Evolutionary conservation across 1,140 invertebrate genomes (phyloP).

Genomic region (Penaeus vannamei): DNA sequence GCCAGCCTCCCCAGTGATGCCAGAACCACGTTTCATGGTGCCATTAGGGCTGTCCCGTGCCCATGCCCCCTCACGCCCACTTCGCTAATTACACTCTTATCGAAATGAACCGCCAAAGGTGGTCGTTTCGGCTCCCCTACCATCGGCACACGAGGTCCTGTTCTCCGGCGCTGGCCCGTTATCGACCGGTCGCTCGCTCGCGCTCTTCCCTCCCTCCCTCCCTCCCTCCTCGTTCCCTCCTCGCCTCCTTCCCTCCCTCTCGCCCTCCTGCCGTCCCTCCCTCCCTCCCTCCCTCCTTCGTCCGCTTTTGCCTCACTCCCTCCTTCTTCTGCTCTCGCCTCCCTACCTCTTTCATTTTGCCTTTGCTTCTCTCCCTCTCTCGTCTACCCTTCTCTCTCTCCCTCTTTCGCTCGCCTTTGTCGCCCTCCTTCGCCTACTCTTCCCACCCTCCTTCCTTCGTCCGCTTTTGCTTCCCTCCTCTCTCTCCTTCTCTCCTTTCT

Average conservation of each 20-base stretch:
- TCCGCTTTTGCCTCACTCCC: background rate
- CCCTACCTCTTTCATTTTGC: background rate
- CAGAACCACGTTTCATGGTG: too few relatives aligned
- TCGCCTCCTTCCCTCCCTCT: background rate
- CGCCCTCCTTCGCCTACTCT: background rate
- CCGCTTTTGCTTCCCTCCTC: background rate
- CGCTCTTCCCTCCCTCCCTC: background rate
- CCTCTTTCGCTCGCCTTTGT: too few relatives aligned
- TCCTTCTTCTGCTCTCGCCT: background rate
- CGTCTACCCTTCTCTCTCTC: background rate
- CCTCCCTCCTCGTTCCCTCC: background rate
- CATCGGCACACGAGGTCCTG: too few relatives aligned
- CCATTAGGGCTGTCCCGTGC: too few relatives aligned
- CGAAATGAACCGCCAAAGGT: too few relatives aligned
- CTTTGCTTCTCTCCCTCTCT: conserved; percentile 23
- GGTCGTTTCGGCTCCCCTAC: too few relatives aligned
- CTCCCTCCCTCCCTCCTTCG: background rate
- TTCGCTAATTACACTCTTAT: too few relatives aligned
- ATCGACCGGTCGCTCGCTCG: background rate
- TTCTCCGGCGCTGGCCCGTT: too few relatives aligned
- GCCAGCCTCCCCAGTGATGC: too few relatives aligned
- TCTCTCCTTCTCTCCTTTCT: background rate
- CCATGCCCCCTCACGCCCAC: too few relatives aligned
- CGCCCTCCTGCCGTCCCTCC: background rate
- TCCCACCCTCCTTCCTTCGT: background rate